These are phyloP conservation scores for Rhizomys pruinosus DNA, from an alignment of 2,113 vertebrate genomes.

Conservation along the genomic window DNA sequence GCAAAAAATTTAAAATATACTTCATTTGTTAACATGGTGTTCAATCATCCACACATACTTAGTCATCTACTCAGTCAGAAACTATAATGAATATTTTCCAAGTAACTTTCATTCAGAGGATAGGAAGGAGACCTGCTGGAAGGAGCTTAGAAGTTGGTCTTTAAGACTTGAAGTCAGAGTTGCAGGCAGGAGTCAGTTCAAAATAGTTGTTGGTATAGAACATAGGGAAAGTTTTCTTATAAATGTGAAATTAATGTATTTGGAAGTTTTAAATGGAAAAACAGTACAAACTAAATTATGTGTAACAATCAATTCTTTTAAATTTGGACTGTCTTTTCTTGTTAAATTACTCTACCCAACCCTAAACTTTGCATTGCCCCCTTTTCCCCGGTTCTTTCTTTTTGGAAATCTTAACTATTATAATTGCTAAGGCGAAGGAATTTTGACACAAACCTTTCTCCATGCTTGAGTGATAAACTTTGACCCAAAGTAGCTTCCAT, in stretches of 20 bases:
- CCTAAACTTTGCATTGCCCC: background rate
- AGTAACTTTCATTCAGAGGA: background rate
- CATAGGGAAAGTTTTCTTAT: background rate
- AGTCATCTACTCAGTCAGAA: background rate
- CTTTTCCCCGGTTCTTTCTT: background rate
- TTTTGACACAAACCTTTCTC: background rate
- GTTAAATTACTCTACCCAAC: constrained; percentile 42
- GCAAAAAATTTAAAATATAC: constrained; percentile 5
- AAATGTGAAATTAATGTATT: background rate
- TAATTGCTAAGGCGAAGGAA: background rate
- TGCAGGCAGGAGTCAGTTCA: background rate
- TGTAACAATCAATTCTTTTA: constrained; percentile 22
- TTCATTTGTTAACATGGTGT: background rate
- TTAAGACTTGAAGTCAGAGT: background rate
- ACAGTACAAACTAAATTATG: background rate
- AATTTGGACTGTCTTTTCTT: background rate
- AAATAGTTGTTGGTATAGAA: background rate
- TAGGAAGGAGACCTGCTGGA: background rate
- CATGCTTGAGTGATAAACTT: background rate
- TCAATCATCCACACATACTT: background rate
- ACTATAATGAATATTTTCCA: background rate
- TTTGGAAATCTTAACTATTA: constrained; percentile 26
- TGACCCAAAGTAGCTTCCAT: background rate
- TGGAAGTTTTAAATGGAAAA: background rate
- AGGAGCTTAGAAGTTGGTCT: background rate